These are phyloP conservation scores for Acropternis orthonyx DNA, from an alignment of 2,797 vertebrate genomes.

Conservation along the genomic window DNA sequence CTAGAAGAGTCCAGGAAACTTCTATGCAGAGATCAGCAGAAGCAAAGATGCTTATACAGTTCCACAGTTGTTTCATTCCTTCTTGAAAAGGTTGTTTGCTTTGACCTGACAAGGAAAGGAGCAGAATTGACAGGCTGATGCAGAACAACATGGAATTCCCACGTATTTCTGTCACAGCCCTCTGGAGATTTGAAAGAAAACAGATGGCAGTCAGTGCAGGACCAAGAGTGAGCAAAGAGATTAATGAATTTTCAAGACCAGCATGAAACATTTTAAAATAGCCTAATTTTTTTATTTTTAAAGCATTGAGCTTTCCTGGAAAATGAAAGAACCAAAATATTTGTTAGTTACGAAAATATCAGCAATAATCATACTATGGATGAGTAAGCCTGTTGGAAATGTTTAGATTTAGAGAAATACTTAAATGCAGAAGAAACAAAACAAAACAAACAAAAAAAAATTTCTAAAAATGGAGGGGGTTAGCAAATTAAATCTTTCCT, in stretches of 20 bases:
- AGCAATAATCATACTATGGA: not conserved
- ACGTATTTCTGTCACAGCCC: not conserved
- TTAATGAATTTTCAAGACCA: slow-evolving; percentile 45
- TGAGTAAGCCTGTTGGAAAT: not conserved
- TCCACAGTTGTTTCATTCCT: not conserved
- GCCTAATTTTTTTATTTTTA: not conserved
- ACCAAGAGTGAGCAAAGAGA: not conserved
- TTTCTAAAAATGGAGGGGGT: not conserved
- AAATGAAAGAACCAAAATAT: not conserved
- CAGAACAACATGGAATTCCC: slow-evolving; percentile 31
- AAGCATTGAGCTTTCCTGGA: not conserved
- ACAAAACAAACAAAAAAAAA: not conserved
- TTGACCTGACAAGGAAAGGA: not conserved
- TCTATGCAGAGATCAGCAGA: not conserved
- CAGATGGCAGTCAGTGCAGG: slow-evolving; percentile 37
- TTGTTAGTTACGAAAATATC: not conserved
- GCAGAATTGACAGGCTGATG: not conserved
- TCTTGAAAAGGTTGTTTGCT: slow-evolving; percentile 2
- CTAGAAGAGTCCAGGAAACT: not conserved
- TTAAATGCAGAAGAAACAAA: not conserved
- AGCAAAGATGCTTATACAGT: not conserved
- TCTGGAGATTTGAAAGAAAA: slow-evolving; percentile 51
- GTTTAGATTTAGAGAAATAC: not conserved
- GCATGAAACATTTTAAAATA: slow-evolving; percentile 13
- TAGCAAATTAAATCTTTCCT: not conserved